phyloP scores from a whole-genome alignment of 1,140 invertebrate species.

The Lucilia cuprina region DNA sequence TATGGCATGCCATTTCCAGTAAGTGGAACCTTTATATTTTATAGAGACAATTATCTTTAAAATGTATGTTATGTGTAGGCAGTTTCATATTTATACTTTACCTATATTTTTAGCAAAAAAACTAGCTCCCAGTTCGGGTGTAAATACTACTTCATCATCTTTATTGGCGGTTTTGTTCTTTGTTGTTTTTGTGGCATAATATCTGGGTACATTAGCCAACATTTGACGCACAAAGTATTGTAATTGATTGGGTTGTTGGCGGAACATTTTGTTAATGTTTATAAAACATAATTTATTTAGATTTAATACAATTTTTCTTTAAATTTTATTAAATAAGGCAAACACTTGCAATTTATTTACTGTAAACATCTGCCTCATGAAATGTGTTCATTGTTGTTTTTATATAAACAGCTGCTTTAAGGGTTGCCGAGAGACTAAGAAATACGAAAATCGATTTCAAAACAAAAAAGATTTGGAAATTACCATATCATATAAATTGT shows the following conservation, averaged over 20 bases:
- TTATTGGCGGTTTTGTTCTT: background rate
- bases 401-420: background rate
- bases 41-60: background rate
- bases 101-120: constrained; percentile 25
- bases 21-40: constrained; percentile 20
- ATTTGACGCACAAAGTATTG: background rate
- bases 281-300: no score
- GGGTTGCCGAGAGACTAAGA: background rate
- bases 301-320: no score
- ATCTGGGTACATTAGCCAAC: background rate
- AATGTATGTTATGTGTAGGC: background rate
- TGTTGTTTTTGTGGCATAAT: background rate
- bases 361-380: background rate
- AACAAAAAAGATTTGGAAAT: no score
- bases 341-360: background rate
- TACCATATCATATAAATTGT: no score
- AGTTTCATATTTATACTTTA: background rate
- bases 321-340: background rate
- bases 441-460: no score
- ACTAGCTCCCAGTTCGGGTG: background rate
- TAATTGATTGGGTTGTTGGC: background rate
- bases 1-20: constrained; percentile 25
- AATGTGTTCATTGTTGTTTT: background rate
- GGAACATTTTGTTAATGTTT: background rate
- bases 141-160: background rate